Percentiles rank a stretch among this genome's conserved stretches.
Evolutionary conservation across 2,797 vertebrate genomes (phyloP).

Genomic region (Melanotaenia pygmaea): DNA sequence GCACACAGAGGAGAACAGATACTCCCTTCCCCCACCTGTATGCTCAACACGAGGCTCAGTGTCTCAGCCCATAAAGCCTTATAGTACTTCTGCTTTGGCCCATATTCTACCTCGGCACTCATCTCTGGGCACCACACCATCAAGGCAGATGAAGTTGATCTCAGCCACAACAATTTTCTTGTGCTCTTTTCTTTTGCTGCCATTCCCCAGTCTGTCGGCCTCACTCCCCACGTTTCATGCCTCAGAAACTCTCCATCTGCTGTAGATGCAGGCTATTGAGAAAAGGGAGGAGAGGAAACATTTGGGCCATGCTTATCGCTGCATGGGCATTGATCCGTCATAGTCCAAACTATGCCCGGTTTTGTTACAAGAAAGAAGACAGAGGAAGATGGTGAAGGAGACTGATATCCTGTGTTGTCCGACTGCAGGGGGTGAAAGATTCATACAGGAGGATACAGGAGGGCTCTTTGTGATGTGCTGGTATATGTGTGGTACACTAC

Average conservation of each 20-base stretch:
- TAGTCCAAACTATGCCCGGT: conserved; percentile 19
- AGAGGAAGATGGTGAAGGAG: conserved; percentile 23
- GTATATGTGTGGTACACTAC: conserved; percentile 44
- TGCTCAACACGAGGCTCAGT: conserved; percentile 32
- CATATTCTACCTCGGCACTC: conserved; percentile 59
- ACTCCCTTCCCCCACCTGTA: conserved; percentile 61
- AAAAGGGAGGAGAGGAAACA: conserved; percentile 42
- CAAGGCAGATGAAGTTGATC: conserved; percentile 48
- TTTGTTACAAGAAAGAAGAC: conserved; percentile 31
- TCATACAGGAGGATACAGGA: conserved; percentile 60
- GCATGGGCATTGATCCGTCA: conserved; percentile 47
- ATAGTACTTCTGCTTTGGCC: conserved; percentile 47
- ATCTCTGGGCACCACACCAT: conserved; percentile 60
- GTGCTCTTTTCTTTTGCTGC: conserved; percentile 36
- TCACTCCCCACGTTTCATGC: conserved; percentile 63
- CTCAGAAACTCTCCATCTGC: conserved; percentile 76
- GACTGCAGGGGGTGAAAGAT: conserved; percentile 70
- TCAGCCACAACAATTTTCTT: conserved; percentile 60
- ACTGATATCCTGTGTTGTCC: conserved; percentile 64
- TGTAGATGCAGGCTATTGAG: conserved; percentile 46
- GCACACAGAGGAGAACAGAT: conserved; percentile 23
- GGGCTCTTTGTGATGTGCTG: conserved; percentile 62
- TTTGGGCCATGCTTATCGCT: conserved; percentile 48
- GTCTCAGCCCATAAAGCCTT: conserved; percentile 42
- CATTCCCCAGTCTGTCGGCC: conserved; percentile 42